Conservation (phyloP, 2,113 vertebrate genomes). For the Cichladusa arquata region DNA sequence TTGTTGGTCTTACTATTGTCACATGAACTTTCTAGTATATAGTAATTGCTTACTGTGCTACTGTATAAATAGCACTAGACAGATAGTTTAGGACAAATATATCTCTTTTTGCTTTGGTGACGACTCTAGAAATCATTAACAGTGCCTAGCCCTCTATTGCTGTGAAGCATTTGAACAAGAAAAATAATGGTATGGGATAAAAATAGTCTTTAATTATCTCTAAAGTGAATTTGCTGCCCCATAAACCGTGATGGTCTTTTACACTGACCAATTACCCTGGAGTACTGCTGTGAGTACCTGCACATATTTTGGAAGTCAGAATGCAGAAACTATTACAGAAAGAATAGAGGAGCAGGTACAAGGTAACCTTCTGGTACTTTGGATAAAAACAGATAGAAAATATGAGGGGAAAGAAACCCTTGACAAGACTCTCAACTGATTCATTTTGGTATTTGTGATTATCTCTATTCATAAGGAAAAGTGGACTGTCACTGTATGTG, state of each 20-base stretch:
- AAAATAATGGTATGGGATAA: constrained; percentile 4
- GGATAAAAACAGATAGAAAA: neutral
- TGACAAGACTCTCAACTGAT: neutral
- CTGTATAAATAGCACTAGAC: neutral
- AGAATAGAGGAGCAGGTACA: neutral
- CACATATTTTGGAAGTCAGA: neutral
- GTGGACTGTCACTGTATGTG: neutral
- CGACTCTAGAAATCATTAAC: neutral
- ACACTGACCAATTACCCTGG: neutral
- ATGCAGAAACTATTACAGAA: neutral
- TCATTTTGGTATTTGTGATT: neutral
- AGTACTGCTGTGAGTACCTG: neutral
- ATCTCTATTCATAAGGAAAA: neutral
- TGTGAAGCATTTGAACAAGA: neutral
- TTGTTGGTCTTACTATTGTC: neutral
- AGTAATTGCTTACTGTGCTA: neutral
- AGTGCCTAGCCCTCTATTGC: neutral
- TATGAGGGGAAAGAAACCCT: rapidly evolving
- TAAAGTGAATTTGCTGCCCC: constrained; percentile 25
- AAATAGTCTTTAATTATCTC: constrained; percentile 42
- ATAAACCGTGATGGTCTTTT: neutral
- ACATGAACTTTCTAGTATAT: neutral
- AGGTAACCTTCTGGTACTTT: neutral
- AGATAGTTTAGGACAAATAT: neutral
- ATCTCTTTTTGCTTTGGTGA: neutral